Evolutionary conservation across 2,888 invertebrate genomes (phyloP), one percentile per base, ranked within the genome.

Genomic region (Azorinus chamasolen): DNA sequence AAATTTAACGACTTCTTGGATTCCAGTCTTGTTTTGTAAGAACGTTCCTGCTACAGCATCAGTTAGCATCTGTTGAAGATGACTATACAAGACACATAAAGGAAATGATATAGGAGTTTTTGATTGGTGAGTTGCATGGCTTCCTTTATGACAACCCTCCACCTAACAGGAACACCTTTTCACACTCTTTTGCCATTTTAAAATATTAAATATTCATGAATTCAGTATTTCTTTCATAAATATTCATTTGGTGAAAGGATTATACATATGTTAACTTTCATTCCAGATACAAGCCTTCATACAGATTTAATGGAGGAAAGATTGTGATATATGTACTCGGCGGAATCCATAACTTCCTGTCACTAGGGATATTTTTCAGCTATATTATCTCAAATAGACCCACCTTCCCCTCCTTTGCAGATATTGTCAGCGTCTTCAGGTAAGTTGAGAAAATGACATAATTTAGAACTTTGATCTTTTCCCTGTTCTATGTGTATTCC

Each of bases 331-430:
- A 85, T 55, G 77, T 80, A 0, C 66, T 91, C 4, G 91, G 91
- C 5, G 90, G 88, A 1, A 51, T 90, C 27, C 92, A 92, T 83
- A 92, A 91, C 75, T 43, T 91, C 53, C 76, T 90, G 58, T 86
- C 89, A 0, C 54, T 91, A 20, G 88, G 85, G 55, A 87, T 91
- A 43, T 81, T 92, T 61, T 83, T 91, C 68, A 89, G 88, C 55
- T 92, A 88, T 79, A 86, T 91, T 72, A 83, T 92, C 32, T 90
- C 90, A 62, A 92, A 92, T 79, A 87, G 89, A 55, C 92, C 92
- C 2, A 83, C 87, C 5, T 86, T 91, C 18, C 91, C 91, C 0
- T 83, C 83, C n/a, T 66, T 79, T 43, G 72, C 71, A 16, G 78
- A 75, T 50, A 41, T 87, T 27, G 70, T 57, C 65, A 69, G 77